Base-by-base conservation (phyloP, 2,797 vertebrate genomes). In the Philypnodon macrostomus region DNA sequence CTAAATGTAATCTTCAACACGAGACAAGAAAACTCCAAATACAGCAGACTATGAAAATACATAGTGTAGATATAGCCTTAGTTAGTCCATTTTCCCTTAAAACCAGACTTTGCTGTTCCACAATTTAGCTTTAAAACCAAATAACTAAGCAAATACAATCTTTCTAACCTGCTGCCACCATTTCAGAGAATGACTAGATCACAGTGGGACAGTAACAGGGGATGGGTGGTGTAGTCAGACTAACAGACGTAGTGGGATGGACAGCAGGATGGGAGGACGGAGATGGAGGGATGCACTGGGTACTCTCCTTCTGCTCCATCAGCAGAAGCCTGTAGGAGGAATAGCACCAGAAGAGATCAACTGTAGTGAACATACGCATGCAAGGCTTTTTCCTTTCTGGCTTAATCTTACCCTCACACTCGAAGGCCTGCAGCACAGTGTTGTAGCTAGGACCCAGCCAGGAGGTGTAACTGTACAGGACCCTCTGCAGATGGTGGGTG, bases 361-460 rank as follows among this genome's bases (percentile, higher is more conserved):
- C 71, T 67, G 75, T 71, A 68, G 53, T 34, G 44, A 29, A 61
- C 17, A 42, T 30, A 59, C 32, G 38, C 60, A 37, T 62, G 41
- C 31, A 10, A 37, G 38, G 58, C 6, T 37, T 37, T 37, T 37
- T 19, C 16, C 7, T 17, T 19, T 1, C 18, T 30, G 1, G 3
- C 11, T 9, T 30, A 23, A 3, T 53, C 78, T 81, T 73, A 92
- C 90, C 90, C 83, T 92, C 87, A 53, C 90, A 92, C 72, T 92
- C 90, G 29, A 92, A 92, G 47, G 90, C 90, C 52, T 85, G 87
- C 77, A 90, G 86, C 54, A 72, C 47, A 27, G 83, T 85, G 73
- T 82, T 90, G 67, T 92, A 92, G 64, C 75, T 81, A 63, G 79
- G 81, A 32, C 90, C 90, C 73, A 92, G 77, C 90, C 90, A 92